Percentiles rank a stretch among this genome's conserved stretches.
Evolutionary conservation across 2,113 vertebrate species (phyloP).

Genomic region (Caranx ignobilis): DNA sequence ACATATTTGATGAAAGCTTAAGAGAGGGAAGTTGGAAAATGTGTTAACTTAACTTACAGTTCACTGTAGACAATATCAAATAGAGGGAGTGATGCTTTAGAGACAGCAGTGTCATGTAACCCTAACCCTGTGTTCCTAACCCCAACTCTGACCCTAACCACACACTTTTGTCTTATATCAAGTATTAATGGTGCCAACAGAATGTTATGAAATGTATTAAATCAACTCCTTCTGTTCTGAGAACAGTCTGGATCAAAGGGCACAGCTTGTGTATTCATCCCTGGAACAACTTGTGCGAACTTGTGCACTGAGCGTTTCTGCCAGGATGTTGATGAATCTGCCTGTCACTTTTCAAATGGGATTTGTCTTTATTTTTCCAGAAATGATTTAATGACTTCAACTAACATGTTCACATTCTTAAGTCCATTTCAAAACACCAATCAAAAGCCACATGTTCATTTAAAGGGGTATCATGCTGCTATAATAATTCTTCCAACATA

Average conservation of each 20-base stretch:
- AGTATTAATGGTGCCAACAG: background rate
- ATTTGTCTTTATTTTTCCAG: background rate
- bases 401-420: background rate
- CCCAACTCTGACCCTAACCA: background rate
- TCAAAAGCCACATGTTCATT: background rate
- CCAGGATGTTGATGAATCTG: background rate
- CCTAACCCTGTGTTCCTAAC: too few relatives aligned
- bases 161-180: background rate
- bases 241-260: background rate
- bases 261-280: too few relatives aligned
- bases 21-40: background rate
- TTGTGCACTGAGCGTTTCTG: background rate
- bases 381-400: background rate
- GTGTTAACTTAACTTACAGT: background rate
- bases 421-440: background rate
- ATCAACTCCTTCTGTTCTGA: background rate
- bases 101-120: too few relatives aligned
- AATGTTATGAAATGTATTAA: background rate
- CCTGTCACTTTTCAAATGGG: background rate
- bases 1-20: background rate
- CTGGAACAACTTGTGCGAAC: background rate
- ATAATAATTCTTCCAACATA: background rate
- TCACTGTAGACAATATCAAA: too few relatives aligned
- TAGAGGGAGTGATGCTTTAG: too few relatives aligned
- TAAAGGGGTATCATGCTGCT: background rate